Base-by-base conservation (phyloP, 2,797 vertebrate species). In the Helostoma temminkii region DNA sequence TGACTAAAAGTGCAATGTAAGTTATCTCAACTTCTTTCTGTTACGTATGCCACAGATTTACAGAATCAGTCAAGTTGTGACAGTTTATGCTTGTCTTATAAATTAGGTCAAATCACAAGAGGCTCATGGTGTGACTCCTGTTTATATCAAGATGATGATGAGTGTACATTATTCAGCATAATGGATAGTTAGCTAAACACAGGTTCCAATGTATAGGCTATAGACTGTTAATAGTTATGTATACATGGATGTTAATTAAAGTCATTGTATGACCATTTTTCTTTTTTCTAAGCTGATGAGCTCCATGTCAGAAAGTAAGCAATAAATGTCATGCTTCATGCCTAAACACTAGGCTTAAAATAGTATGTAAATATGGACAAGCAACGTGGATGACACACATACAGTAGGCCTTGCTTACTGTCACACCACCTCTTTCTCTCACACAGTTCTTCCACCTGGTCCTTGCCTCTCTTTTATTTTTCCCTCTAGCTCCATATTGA, bases 141-240 rank as follows among this genome's bases (percentile, higher is more conserved):
- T 52, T 8, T 0, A 46, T 53, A 53, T 62, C 16, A 9, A 42
- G 9, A 26, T 62, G 48, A 65, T 49, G 45, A 58, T 46, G 25
- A 52, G 21, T 61, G 30, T 42, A 43, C 34, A 39, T 67, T 34
- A 30, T 57, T 61, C 48, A 32, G 24, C 22, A 34, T 52, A 41
- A 10, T 26, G 22, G n/a, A 16, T 37, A 12, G 36, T 45, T 41
- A 34, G 15, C 46, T 58, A 9, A 41, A 28, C 12, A 28, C 45
- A 37, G 34, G 24, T 22, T 68, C 26, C 32, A 9, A 41, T 60
- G 8, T 53, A 16, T 36, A 76, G 14, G 37, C 55, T 21, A 62
- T 34, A 15, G 9, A 59, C n/a, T 66, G 25, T 42, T 45, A 66
- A 61, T 67, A 25, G 65, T 21, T 72, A 48, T 30, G 4, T 66